phyloP scores from a whole-genome alignment of 2,797 vertebrate genomes.

The Chelonia mydas region DNA sequence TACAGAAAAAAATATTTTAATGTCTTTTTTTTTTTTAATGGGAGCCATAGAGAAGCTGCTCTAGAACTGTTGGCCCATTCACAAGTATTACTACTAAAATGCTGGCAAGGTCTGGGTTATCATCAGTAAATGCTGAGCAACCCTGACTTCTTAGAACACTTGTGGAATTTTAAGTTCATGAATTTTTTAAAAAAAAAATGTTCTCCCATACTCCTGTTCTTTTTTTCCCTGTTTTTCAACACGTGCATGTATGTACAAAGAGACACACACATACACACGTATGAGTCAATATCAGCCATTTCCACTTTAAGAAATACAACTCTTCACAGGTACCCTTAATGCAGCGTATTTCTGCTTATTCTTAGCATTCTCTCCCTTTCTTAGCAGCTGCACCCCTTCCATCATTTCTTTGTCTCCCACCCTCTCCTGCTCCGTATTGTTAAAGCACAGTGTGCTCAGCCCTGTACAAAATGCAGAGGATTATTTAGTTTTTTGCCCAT shows the following conservation, averaged over 20 bases:
- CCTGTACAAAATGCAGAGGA: not conserved
- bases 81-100: not conserved
- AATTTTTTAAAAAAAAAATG: not conserved
- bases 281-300: not conserved
- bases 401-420: not conserved
- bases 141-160: not conserved
- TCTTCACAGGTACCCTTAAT: not conserved
- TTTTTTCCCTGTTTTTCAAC: not conserved
- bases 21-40: not conserved
- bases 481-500: not conserved
- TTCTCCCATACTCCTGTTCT: not conserved
- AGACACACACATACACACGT: not conserved
- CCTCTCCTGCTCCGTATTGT: not conserved
- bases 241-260: not conserved
- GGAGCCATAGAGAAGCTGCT: not conserved
- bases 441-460: not conserved
- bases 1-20: not conserved
- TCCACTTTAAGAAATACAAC: not conserved
- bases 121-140: not conserved
- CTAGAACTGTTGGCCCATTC: not conserved
- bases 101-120: not conserved
- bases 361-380: not conserved
- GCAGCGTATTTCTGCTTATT: not conserved
- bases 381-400: not conserved
- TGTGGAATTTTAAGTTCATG: not conserved